Evolutionary conservation across 2,888 invertebrate genomes (phyloP).

Genomic region (Mylabris sibirica): DNA sequence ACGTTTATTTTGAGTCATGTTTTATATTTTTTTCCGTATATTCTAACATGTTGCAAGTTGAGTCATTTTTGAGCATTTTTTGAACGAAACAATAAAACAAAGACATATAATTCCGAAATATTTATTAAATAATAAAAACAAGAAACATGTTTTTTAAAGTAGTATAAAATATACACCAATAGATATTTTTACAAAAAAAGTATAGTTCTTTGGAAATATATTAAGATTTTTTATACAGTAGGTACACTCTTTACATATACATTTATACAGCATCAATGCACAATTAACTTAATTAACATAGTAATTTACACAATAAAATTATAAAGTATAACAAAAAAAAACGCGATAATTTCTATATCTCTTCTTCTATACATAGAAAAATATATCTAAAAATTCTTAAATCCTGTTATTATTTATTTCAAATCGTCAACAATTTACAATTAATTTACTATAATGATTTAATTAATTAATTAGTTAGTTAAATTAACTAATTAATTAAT

Average conservation of each 20-base stretch:
- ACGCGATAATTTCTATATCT: conserved; percentile 50
- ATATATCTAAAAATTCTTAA: conserved; percentile 50
- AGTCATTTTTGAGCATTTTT: neutral
- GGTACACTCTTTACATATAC: conserved; percentile 37
- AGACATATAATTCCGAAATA: conserved; percentile 42
- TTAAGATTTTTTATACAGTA: conserved; percentile 58
- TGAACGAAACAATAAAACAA: conserved; percentile 12
- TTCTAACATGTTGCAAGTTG: neutral
- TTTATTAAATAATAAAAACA: conserved; percentile 61
- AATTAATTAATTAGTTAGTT: neutral
- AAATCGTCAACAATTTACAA: conserved; percentile 35
- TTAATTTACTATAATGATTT: conserved; percentile 48
- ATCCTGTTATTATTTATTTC: neutral
- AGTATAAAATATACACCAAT: conserved; percentile 59
- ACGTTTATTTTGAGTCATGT: conserved; percentile 34
- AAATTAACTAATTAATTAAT: conserved; percentile 8
- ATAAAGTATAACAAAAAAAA: conserved; percentile 52
- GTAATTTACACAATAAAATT: conserved; percentile 58
- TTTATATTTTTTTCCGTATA: conserved; percentile 19
- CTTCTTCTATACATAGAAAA: conserved; percentile 45
- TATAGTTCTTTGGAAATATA: conserved; percentile 60
- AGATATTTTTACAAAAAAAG: conserved; percentile 56
- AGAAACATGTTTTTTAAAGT: conserved; percentile 54
- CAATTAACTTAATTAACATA: conserved; percentile 50
- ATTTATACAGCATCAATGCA: conserved; percentile 55